Base-by-base conservation (phyloP, 37 sponge, comb jelly and placozoan genomes). In the Halichondria panicea region DNA sequence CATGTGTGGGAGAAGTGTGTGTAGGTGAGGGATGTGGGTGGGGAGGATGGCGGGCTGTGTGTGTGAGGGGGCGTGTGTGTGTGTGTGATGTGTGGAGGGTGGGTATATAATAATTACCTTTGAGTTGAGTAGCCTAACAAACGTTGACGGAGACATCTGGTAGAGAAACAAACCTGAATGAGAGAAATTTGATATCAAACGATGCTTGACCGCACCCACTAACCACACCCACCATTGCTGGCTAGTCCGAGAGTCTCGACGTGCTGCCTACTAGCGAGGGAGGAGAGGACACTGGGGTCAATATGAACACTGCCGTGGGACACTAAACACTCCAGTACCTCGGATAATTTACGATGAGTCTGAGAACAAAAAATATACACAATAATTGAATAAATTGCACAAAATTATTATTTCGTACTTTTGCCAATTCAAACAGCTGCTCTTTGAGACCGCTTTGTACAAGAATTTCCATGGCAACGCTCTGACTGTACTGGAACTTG, bases 341-440 rank as follows among this genome's bases (percentile, higher is more conserved):
- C 84, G 7, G 48, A 40, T 18, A 89, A 55, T 15, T 66, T 76
- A 4, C 55, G 73, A 28, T 89, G 84, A 13, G 90, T 66, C 89
- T 87, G 43, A 58, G 34, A 40, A 38, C 5, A 52, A 35, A 22
- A 64, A 64, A 19, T 28, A 28, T 18, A 19, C 52, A 36, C 43
- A 57, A 34, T 33, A 58, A 40, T 52, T 45, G 40, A n/a, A 35
- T 33, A 53, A 22, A 68, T 27, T 39, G 38, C 9, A 18, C 42
- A n/a, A 42, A 42, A 42, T 32, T 4, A 64, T 40, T 22, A 40
- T 19, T 8, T 9, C 50, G 31, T 24, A 90, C 90, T 65, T 86
- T 85, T 34, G 87, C 92, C 52, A 85, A 42, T 15, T 86, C 87
- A 71, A 91, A 40, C 50, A 86, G 64, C 53, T 85, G 85, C 27